These are phyloP conservation scores for Onychostruthus taczanowskii DNA, from an alignment of 2,113 vertebrate species.

Conservation along the genomic window DNA sequence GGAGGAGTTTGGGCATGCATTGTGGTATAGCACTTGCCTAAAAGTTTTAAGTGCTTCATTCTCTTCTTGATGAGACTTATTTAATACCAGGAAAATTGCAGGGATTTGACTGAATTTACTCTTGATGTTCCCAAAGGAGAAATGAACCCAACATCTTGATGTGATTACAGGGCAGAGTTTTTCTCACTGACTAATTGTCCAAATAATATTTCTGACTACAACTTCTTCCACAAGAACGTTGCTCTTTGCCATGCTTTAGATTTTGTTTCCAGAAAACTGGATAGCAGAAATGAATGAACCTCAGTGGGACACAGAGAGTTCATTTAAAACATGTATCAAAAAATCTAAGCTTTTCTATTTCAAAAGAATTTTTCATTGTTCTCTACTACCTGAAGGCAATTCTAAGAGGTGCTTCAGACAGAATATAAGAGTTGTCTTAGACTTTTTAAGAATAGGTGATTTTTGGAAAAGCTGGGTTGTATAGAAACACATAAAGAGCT, in stretches of 20 bases:
- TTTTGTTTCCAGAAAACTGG: neutral
- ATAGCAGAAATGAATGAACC: neutral
- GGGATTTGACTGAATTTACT: neutral
- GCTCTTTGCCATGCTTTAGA: neutral
- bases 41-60: neutral
- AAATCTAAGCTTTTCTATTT: neutral
- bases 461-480: neutral
- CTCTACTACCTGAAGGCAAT: neutral
- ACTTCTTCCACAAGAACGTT: neutral
- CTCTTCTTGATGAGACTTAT: neutral
- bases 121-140: neutral
- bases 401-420: neutral
- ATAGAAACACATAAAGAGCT: neutral
- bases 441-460: neutral
- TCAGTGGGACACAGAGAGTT: neutral
- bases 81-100: neutral
- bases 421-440: neutral
- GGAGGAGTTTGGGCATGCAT: neutral
- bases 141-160: neutral
- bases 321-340: neutral
- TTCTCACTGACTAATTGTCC: neutral
- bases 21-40: neutral
- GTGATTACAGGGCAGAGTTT: neutral
- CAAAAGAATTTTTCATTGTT: neutral
- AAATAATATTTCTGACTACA: neutral